Evolutionary conservation across 2,888 invertebrate genomes (phyloP).

Genomic region (Acleris holmiana): DNA sequence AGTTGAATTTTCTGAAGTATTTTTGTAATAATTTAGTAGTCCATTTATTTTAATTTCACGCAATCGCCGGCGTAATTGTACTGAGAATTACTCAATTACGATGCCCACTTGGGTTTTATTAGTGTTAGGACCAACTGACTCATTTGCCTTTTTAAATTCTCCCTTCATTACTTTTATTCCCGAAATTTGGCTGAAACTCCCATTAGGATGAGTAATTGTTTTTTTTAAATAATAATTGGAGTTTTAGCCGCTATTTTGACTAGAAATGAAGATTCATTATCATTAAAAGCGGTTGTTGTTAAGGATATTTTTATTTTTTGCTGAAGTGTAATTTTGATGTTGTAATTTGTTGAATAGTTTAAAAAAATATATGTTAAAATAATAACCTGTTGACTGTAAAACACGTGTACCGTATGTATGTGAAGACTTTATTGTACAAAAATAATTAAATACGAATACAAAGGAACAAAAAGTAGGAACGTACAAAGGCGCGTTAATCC

Average conservation of each 20-base stretch:
- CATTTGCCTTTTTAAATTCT: not conserved
- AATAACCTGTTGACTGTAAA: too few species aligned
- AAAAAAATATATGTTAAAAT: too few species aligned
- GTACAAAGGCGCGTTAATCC: too few species aligned
- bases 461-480: too few species aligned
- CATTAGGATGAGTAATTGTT: not conserved
- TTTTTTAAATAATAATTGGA: not conserved
- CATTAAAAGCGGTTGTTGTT: not conserved
- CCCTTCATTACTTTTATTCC: not conserved
- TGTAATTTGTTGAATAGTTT: too few species aligned
- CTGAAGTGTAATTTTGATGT: too few species aligned
- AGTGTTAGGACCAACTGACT: not conserved
- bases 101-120: conserved; percentile 1
- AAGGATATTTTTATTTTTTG: not conserved
- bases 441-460: too few species aligned
- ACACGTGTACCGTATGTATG: too few species aligned
- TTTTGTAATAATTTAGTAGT: too few species aligned
- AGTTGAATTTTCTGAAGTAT: too few species aligned
- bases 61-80: too few species aligned
- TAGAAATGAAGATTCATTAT: not conserved
- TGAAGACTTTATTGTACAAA: too few species aligned
- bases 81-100: not conserved
- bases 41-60: not conserved
- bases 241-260: not conserved
- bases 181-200: not conserved